Conservation (phyloP, 2,113 vertebrate species). For the Ceuthmochares aereus region DNA sequence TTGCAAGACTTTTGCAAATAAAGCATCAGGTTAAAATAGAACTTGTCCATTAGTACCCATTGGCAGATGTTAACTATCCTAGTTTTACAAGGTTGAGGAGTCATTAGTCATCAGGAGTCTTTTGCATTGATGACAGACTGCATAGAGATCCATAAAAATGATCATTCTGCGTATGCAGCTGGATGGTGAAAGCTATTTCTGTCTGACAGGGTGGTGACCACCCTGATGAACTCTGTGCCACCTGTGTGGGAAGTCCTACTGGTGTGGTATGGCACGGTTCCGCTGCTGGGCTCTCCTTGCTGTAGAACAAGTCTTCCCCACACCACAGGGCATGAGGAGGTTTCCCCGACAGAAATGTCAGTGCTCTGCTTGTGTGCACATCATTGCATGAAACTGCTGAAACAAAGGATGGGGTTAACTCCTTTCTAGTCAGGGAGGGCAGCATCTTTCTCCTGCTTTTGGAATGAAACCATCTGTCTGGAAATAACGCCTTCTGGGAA, state of each 20-base stretch:
- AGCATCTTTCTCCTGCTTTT: not conserved
- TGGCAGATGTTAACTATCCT: not conserved
- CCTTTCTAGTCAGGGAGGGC: not conserved
- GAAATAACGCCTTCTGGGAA: slow-evolving; percentile 4
- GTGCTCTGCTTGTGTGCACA: fast-evolving
- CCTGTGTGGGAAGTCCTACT: not conserved
- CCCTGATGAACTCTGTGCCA: not conserved
- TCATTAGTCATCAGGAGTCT: not conserved
- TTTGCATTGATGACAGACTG: not conserved
- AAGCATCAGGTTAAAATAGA: not conserved
- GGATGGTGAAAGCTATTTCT: not conserved
- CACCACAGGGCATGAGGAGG: not conserved
- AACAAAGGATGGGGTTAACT: not conserved
- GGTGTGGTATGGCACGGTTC: not conserved
- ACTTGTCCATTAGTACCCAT: fast-evolving
- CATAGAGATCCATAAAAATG: not conserved
- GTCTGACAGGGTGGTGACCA: not conserved
- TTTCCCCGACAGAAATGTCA: not conserved
- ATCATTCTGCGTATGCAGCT: fast-evolving
- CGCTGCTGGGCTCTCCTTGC: not conserved
- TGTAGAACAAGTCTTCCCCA: not conserved
- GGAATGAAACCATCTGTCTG: not conserved
- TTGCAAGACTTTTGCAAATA: not conserved
- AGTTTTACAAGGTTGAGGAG: not conserved
- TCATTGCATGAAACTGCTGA: not conserved